Conservation (phyloP, 2,888 invertebrate genomes). For the Phlogophora meticulosa region DNA sequence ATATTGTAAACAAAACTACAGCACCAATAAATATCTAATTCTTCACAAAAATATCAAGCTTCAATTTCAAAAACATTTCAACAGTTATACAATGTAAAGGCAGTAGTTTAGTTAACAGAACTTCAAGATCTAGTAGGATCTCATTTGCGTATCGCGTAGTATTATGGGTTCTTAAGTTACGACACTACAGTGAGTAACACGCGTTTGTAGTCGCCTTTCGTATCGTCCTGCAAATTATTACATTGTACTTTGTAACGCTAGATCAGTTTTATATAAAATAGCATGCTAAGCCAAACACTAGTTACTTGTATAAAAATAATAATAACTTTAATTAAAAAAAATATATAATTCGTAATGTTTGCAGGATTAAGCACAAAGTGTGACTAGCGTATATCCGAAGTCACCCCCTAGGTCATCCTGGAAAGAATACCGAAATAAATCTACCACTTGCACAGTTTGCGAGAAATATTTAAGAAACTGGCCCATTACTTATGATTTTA, state of each 20-base stretch:
- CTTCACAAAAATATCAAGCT: slow-evolving; percentile 90
- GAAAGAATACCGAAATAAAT: slow-evolving; percentile 85
- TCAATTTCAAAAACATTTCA: slow-evolving; percentile 81
- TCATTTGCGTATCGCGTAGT: slow-evolving; percentile 60
- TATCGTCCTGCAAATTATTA: slow-evolving; percentile 92
- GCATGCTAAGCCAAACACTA: slow-evolving; percentile 80
- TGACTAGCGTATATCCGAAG: slow-evolving; percentile 92
- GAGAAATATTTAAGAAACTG: slow-evolving; percentile 79
- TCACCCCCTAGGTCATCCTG: slow-evolving; percentile 94
- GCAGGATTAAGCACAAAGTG: slow-evolving; percentile 90
- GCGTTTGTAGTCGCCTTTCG: slow-evolving; percentile 93
- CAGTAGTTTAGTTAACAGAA: slow-evolving; percentile 72
- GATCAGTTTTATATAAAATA: slow-evolving; percentile 68
- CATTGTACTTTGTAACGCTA: slow-evolving; percentile 80
- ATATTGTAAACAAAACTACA: slow-evolving; percentile 89
- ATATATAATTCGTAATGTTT: slow-evolving; percentile 78
- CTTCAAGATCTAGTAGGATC: slow-evolving; percentile 69
- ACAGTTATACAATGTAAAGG: slow-evolving; percentile 88
- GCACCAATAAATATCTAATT: slow-evolving; percentile 91
- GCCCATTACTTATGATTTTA: slow-evolving; percentile 83
- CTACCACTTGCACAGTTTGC: slow-evolving; percentile 77
- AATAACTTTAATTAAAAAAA: slow-evolving; percentile 58
- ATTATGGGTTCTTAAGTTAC: slow-evolving; percentile 79
- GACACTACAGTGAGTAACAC: slow-evolving; percentile 92
- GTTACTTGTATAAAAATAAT: slow-evolving; percentile 76